These are phyloP conservation scores for Siphamia tubifer DNA, from an alignment of 2,113 vertebrate species.

Conservation along the genomic window DNA sequence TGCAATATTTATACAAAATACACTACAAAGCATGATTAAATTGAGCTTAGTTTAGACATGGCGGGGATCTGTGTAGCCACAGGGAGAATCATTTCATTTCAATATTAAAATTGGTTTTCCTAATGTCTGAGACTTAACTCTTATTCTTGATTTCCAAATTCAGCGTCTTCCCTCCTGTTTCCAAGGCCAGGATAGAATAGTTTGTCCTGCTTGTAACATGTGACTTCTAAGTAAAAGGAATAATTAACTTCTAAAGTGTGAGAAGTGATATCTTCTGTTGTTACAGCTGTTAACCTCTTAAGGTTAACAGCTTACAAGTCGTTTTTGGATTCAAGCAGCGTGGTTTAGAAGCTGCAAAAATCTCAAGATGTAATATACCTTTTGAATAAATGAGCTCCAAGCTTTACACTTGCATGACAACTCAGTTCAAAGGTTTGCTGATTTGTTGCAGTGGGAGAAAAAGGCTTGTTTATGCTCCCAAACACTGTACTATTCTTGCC, in stretches of 20 bases:
- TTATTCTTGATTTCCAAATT: neutral
- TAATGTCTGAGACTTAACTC: constrained; percentile 10
- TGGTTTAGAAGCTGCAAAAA: constrained; percentile 28
- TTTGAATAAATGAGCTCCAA: constrained; percentile 42
- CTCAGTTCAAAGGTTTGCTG: constrained; percentile 29
- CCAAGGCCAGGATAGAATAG: neutral
- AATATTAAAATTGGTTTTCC: neutral
- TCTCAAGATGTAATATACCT: constrained; percentile 18
- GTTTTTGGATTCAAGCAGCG: constrained; percentile 9
- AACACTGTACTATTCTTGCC: constrained; percentile 43
- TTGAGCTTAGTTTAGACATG: neutral
- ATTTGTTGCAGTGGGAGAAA: constrained; percentile 28
- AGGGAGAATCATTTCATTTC: neutral
- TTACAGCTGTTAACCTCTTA: constrained; percentile 9
- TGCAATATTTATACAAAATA: constrained; percentile 26
- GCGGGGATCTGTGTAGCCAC: neutral
- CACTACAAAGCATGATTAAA: constrained; percentile 11
- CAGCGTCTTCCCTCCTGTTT: neutral
- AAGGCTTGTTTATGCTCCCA: constrained; percentile 28
- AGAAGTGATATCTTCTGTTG: neutral
- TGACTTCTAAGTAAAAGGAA: constrained; percentile 27
- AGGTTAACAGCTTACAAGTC: constrained; percentile 4
- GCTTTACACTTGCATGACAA: constrained; percentile 50
- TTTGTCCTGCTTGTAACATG: constrained; percentile 22
- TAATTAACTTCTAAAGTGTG: neutral